These are phyloP conservation scores for Melinaea menophilus DNA, from an alignment of 2,888 invertebrate species.

Conservation along the genomic window DNA sequence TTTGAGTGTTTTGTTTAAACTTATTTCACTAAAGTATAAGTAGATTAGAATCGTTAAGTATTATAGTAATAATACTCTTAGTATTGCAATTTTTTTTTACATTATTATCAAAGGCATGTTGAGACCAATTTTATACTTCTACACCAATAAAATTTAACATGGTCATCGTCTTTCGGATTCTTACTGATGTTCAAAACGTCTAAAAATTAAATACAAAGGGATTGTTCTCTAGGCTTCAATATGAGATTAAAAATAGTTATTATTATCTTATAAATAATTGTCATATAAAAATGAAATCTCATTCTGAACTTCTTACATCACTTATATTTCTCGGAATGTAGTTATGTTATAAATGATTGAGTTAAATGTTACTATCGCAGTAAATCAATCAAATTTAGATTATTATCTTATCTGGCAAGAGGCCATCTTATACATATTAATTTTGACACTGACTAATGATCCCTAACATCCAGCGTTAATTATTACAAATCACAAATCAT, in stretches of 20 bases:
- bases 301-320: too few species aligned
- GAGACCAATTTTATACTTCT: background rate
- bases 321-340: too few species aligned
- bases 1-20: slow-evolving; percentile 25
- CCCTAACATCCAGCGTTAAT: slow-evolving; percentile 25
- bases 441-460: slow-evolving; percentile 31
- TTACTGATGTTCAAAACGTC: too few species aligned
- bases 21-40: slow-evolving; percentile 23
- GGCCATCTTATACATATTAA: slow-evolving; percentile 28
- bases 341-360: background rate
- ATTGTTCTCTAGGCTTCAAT: too few species aligned
- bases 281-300: too few species aligned
- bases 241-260: too few species aligned
- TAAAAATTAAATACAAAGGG: too few species aligned
- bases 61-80: background rate
- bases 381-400: slow-evolving; percentile 13
- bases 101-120: slow-evolving; percentile 1
- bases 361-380: slow-evolving; percentile 8
- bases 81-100: too few species aligned
- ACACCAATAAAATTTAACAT: background rate
- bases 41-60: slow-evolving; percentile 17
- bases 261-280: too few species aligned
- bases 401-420: slow-evolving; percentile 24
- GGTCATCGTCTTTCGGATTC: too few species aligned
- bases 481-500: slow-evolving; percentile 25